Conservation (phyloP, 2,888 invertebrate genomes). For the Timema podura region DNA sequence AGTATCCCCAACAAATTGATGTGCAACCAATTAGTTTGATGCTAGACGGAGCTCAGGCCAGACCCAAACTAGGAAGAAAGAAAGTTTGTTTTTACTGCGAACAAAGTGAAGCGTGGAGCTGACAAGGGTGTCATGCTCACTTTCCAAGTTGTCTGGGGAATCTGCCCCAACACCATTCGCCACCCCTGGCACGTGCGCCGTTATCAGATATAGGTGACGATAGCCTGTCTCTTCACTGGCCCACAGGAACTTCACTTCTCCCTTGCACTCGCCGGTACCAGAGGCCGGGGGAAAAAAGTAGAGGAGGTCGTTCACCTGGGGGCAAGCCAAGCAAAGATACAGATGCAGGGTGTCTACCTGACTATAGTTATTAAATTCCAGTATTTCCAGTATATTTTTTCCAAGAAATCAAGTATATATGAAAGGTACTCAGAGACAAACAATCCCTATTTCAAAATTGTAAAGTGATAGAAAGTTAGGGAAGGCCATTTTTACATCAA, state of each 20-base stretch:
- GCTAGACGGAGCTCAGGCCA: too few relatives aligned
- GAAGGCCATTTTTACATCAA: too few relatives aligned
- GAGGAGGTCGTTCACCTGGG: conserved; percentile 72
- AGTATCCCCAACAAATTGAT: too few relatives aligned
- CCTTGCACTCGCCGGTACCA: conserved; percentile 43
- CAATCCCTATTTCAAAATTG: too few relatives aligned
- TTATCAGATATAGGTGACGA: conserved; percentile 80
- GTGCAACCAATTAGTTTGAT: too few relatives aligned
- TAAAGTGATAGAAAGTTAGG: too few relatives aligned
- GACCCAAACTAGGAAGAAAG: too few relatives aligned
- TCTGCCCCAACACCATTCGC: conserved; percentile 53
- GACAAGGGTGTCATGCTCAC: conserved; percentile 36
- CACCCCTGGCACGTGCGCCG: conserved; percentile 51
- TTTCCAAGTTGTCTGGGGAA: conserved; percentile 50
- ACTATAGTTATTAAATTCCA: too few relatives aligned
- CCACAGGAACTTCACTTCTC: conserved; percentile 72
- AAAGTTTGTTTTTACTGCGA: conserved; percentile 30
- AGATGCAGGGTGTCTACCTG: conserved; percentile 32
- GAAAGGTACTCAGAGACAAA: too few relatives aligned
- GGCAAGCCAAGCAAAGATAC: conserved; percentile 48
- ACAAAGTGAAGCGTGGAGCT: conserved; percentile 30
- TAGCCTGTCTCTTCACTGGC: conserved; percentile 89
- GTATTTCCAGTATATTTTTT: too few relatives aligned
- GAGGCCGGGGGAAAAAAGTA: conserved; percentile 65
- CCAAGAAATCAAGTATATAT: too few relatives aligned